phyloP scores from a whole-genome alignment of 2,888 invertebrate genomes.

The Cerceris ruficornis region DNA sequence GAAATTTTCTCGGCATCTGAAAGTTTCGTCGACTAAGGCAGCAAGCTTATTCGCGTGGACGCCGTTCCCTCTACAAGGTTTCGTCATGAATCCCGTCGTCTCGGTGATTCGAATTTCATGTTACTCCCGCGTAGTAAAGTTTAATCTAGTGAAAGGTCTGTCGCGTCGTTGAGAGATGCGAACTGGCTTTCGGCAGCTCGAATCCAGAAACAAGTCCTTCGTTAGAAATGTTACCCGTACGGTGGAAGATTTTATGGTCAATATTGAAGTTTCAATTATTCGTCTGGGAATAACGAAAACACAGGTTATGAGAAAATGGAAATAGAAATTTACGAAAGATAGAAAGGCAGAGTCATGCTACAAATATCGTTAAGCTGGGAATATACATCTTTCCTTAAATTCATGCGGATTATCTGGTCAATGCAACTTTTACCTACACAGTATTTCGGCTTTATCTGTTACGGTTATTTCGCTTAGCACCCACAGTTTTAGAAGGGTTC shows the following conservation, averaged over 20 bases:
- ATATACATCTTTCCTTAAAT: too few relatives aligned
- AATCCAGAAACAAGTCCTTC: conserved; percentile 31
- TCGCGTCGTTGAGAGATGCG: neutral
- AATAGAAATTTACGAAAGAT: neutral
- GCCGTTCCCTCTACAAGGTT: conserved; percentile 4
- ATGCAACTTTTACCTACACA: too few relatives aligned
- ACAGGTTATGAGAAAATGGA: too few relatives aligned
- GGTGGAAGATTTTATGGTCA: conserved; percentile 21
- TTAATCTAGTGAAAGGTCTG: conserved; percentile 45
- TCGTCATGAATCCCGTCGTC: conserved; percentile 21
- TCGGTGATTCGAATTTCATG: conserved; percentile 19
- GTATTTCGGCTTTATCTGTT: too few relatives aligned
- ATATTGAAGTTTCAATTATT: conserved; percentile 25
- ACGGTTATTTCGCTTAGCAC: too few relatives aligned
- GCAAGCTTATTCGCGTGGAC: conserved; percentile 5
- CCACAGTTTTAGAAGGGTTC: too few relatives aligned
- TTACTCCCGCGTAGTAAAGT: conserved; percentile 33
- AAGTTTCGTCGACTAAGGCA: neutral
- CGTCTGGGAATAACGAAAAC: neutral
- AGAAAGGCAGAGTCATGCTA: neutral
- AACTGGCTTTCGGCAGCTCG: conserved; percentile 6
- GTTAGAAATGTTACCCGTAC: conserved; percentile 26
- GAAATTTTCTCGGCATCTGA: neutral
- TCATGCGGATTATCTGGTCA: too few relatives aligned
- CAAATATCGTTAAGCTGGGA: neutral